Percentiles rank a stretch among this genome's conserved stretches.
These are phyloP conservation scores for Vanacampus margaritifer DNA, from an alignment of 2,113 vertebrate genomes.

Conservation along the genomic window DNA sequence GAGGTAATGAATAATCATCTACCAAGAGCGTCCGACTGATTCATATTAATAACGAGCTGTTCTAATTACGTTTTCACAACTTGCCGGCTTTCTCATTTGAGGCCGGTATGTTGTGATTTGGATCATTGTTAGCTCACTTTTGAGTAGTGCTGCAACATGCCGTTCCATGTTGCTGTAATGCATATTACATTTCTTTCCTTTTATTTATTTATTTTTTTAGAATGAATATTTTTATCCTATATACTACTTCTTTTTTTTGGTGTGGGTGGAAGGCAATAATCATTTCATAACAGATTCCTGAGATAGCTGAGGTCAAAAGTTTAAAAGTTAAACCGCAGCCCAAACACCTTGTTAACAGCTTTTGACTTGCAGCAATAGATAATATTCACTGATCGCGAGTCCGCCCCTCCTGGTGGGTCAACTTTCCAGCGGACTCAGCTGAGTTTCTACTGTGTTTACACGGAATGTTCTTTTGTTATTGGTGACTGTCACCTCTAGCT, in stretches of 20 bases:
- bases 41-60: constrained; percentile 74
- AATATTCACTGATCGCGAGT: too few relatives aligned
- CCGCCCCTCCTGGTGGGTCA: too few relatives aligned
- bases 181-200: background rate
- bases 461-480: too few relatives aligned
- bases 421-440: too few relatives aligned
- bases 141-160: background rate
- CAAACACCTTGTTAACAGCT: too few relatives aligned
- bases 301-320: background rate
- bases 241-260: background rate
- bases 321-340: background rate
- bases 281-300: background rate
- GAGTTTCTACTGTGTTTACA: too few relatives aligned
- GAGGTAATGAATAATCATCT: constrained; percentile 76
- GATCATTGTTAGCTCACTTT: constrained; percentile 12
- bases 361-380: too few relatives aligned
- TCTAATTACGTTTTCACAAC: constrained; percentile 68
- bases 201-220: background rate
- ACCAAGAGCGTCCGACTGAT: constrained; percentile 62
- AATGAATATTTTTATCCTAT: too few relatives aligned
- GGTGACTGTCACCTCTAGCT: too few relatives aligned
- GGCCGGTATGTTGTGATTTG: constrained; percentile 22
- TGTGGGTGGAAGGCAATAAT: background rate
- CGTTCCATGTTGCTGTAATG: background rate
- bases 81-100: constrained; percentile 47